phyloP scores from a whole-genome alignment of 2,113 vertebrate genomes.

The Myrmecophaga tridactyla region DNA sequence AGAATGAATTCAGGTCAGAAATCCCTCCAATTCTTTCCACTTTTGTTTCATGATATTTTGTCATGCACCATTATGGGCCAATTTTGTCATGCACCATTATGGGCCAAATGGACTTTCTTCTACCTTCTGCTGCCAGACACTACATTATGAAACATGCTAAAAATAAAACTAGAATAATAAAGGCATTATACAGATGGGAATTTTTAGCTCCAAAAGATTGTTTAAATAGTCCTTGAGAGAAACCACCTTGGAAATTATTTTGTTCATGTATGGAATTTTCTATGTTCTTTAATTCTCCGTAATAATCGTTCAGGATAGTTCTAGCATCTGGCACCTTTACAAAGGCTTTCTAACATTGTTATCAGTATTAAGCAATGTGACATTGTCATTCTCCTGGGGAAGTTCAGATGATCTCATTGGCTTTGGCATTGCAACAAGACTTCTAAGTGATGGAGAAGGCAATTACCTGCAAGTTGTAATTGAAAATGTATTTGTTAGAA shows the following conservation, averaged over 20 bases:
- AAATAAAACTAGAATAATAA: slow-evolving; percentile 44
- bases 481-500: background rate
- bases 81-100: no score
- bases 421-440: slow-evolving; percentile 2
- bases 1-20: slow-evolving; percentile 66
- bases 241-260: background rate
- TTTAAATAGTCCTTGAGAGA: background rate
- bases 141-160: slow-evolving; percentile 40
- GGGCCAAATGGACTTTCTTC: slow-evolving; percentile 38
- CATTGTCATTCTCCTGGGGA: background rate
- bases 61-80: slow-evolving; percentile 50
- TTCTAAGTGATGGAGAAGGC: background rate
- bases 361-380: background rate
- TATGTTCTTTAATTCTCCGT: background rate
- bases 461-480: background rate
- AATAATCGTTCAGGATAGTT: background rate
- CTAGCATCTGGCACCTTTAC: background rate
- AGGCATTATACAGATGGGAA: background rate
- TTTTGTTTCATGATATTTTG: slow-evolving; percentile 67
- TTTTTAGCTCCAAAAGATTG: slow-evolving; percentile 44
- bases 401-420: background rate
- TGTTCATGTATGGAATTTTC: background rate
- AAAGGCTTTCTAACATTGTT: background rate
- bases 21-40: slow-evolving; percentile 62
- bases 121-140: slow-evolving; percentile 47